phyloP scores from a whole-genome alignment of 2,888 invertebrate genomes.

The Sympetrum striolatum region DNA sequence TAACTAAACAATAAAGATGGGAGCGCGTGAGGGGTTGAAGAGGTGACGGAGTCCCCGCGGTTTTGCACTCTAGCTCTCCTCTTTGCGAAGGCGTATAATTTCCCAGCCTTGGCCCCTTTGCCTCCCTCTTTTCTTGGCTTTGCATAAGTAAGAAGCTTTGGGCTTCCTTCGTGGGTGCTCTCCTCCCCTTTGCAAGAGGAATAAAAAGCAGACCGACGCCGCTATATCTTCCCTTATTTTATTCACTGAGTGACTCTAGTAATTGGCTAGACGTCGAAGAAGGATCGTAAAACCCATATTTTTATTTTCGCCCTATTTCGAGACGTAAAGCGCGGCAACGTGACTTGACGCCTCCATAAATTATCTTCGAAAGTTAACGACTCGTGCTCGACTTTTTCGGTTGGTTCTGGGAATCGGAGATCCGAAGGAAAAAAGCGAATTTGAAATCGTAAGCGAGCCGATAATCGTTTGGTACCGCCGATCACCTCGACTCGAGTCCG shows the following conservation, averaged over 20 bases:
- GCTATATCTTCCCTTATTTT: background rate
- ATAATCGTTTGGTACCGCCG: background rate
- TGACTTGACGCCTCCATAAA: background rate
- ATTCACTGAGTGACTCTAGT: background rate
- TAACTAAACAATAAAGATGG: background rate
- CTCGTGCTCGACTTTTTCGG: background rate
- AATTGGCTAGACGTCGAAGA: background rate
- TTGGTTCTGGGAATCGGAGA: background rate
- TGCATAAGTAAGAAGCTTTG: background rate
- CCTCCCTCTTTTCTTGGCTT: background rate
- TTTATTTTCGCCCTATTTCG: background rate
- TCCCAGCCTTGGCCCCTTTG: background rate
- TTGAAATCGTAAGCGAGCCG: background rate
- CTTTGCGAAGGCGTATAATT: background rate
- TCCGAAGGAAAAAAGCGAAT: background rate
- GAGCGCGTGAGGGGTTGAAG: background rate
- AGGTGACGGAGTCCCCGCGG: background rate
- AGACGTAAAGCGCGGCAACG: background rate
- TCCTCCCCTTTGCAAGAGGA: background rate
- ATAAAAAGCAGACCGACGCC: background rate
- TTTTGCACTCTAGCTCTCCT: background rate
- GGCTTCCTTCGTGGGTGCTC: background rate
- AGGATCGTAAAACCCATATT: background rate
- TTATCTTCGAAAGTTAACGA: background rate
- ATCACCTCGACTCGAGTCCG: background rate